Percentiles rank a stretch among this genome's conserved stretches.
phyloP scores from a whole-genome alignment of 2,888 invertebrate genomes.

The Syrphus vitripennis region DNA sequence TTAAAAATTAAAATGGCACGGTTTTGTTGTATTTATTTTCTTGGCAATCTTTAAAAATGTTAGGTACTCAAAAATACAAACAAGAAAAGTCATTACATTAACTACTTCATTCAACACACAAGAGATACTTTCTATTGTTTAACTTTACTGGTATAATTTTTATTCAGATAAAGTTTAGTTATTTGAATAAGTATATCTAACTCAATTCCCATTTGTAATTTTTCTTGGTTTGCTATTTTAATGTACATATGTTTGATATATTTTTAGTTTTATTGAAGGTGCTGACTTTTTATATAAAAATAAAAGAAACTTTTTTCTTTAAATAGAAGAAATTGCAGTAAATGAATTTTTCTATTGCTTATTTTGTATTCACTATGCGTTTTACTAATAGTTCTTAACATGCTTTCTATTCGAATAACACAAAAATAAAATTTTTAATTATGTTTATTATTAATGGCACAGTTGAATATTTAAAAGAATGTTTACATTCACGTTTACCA shows the following conservation, averaged over 20 bases:
- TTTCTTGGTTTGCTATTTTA: not conserved
- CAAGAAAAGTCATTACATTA: conserved; percentile 2
- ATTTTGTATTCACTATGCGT: conserved; percentile 1
- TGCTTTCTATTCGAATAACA: not conserved
- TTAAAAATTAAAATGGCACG: not conserved
- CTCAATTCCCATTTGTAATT: not conserved
- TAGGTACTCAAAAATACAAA: not conserved
- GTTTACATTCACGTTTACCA: conserved; percentile 54
- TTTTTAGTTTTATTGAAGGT: not conserved
- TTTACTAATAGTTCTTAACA: not conserved
- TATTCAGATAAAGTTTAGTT: too few relatives aligned
- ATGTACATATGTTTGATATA: not conserved
- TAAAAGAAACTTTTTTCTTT: conserved; percentile 37
- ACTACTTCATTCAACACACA: not conserved
- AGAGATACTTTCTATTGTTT: not conserved
- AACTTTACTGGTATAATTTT: not conserved
- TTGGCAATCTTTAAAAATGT: not conserved
- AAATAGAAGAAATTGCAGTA: conserved; percentile 42
- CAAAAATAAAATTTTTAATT: conserved; percentile 1
- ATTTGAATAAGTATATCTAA: too few relatives aligned
- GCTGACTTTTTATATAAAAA: conserved; percentile 8
- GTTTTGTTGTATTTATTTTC: not conserved
- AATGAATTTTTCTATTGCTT: conserved; percentile 48
- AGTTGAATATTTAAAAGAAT: conserved; percentile 55
- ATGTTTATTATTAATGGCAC: conserved; percentile 57